These are phyloP conservation scores for Panagrolaimus sp. DNA, from an alignment of 1,140 invertebrate species.

Conservation along the genomic window DNA sequence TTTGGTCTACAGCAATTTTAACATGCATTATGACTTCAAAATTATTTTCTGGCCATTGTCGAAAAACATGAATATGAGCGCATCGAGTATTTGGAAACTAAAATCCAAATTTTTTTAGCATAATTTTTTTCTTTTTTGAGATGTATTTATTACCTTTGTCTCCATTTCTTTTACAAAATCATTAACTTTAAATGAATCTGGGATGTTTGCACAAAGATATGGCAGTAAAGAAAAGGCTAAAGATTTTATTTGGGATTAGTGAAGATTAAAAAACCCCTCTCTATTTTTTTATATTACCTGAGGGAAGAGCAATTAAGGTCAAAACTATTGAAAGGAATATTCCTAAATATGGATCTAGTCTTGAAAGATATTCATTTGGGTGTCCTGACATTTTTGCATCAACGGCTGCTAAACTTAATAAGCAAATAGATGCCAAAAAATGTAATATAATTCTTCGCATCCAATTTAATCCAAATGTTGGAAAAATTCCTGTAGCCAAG, in stretches of 20 bases:
- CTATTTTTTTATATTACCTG: not conserved
- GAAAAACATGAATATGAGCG: slow-evolving; percentile 11
- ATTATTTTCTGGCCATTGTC: slow-evolving; percentile 11
- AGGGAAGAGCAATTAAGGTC: not conserved
- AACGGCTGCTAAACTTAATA: not conserved
- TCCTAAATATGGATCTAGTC: not conserved
- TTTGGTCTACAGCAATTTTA: not conserved
- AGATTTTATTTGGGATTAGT: slow-evolving; percentile 5
- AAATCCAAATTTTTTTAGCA: not conserved
- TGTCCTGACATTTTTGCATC: not conserved
- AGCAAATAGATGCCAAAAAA: not conserved
- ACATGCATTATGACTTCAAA: slow-evolving; percentile 15
- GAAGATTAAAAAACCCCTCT: not conserved
- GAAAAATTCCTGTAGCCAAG: not conserved
- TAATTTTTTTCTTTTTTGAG: not conserved
- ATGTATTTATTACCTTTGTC: not conserved
- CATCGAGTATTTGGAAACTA: slow-evolving; percentile 1
- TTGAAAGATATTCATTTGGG: not conserved
- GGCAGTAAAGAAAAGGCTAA: not conserved
- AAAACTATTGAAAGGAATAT: slow-evolving; percentile 1
- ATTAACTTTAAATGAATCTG: not conserved
- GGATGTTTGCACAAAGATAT: not conserved
- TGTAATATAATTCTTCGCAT: slow-evolving; percentile 1
- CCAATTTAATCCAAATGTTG: slow-evolving; percentile 15
- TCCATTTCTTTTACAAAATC: not conserved